Evolutionary conservation across 2,797 vertebrate species (phyloP).

Genomic region (Arctocebus calabarensis): DNA sequence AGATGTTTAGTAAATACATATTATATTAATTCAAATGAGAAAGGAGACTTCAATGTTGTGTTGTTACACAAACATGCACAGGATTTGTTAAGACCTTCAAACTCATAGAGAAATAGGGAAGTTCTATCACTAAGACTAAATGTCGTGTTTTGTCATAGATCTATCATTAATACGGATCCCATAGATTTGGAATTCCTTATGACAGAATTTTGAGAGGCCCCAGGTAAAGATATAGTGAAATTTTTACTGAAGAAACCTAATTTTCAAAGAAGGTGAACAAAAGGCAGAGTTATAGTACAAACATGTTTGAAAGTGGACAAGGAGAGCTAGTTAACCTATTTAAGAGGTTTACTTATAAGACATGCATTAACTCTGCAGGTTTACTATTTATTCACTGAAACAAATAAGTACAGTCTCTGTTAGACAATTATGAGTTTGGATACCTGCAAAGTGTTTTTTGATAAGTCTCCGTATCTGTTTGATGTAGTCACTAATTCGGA

Average conservation of each 20-base stretch:
- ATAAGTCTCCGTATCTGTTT: background rate
- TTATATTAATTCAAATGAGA: conserved; percentile 6
- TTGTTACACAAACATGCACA: background rate
- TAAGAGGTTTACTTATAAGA: background rate
- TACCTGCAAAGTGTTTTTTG: background rate
- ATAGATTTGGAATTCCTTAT: background rate
- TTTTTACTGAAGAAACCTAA: background rate
- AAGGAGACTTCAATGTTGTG: conserved; percentile 24
- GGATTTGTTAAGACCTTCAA: background rate
- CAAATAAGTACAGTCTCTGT: background rate
- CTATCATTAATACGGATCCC: background rate
- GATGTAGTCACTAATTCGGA: background rate
- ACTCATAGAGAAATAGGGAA: background rate
- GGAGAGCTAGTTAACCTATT: background rate
- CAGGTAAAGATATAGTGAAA: background rate
- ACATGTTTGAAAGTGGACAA: background rate
- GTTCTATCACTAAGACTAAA: background rate
- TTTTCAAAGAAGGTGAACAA: background rate
- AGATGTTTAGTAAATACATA: background rate
- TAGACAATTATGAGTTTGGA: background rate
- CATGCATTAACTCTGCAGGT: background rate
- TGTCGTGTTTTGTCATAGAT: conserved; percentile 12
- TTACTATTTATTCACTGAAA: background rate
- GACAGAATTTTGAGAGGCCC: background rate
- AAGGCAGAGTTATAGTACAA: background rate